A percentile compares a stretch with the other conserved stretches of the same genome.
Conservation (phyloP, 2,113 vertebrate genomes). For the Odontophorus gujanensis region DNA sequence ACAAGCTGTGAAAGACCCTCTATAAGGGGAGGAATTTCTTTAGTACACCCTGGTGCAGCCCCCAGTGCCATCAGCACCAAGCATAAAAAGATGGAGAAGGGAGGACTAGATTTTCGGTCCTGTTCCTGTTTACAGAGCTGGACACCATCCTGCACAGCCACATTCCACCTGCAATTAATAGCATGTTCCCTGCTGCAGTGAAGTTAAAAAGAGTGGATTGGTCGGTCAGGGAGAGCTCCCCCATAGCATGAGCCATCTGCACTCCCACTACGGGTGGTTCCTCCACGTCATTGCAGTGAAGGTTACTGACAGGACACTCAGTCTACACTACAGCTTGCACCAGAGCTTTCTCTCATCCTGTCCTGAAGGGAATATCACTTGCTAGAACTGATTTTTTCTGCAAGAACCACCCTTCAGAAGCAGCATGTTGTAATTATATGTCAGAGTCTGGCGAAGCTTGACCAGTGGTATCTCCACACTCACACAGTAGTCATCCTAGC, state of each 20-base stretch:
- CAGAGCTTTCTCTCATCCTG: background rate
- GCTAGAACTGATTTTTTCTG: background rate
- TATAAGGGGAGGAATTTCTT: background rate
- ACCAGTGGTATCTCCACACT: background rate
- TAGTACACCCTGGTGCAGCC: background rate
- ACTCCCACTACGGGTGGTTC: conserved; percentile 12
- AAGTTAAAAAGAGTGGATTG: background rate
- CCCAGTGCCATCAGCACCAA: background rate
- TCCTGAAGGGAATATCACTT: conserved; percentile 23
- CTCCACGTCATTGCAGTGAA: background rate
- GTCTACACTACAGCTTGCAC: background rate
- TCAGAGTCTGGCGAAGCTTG: background rate
- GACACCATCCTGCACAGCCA: background rate
- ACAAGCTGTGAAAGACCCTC: background rate
- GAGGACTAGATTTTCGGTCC: background rate
- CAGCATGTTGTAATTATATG: background rate
- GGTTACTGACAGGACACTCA: conserved; percentile 53
- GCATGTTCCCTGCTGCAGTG: background rate
- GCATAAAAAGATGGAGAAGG: background rate
- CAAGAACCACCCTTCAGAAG: conserved; percentile 44
- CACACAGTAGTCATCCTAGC: background rate
- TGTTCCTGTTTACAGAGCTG: background rate
- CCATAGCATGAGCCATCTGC: background rate
- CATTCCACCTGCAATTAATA: background rate
- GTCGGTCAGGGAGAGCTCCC: background rate